These are phyloP conservation scores for Beroe forskalii DNA, from an alignment of 37 sponge, comb jelly and placozoan species.

Conservation along the genomic window DNA sequence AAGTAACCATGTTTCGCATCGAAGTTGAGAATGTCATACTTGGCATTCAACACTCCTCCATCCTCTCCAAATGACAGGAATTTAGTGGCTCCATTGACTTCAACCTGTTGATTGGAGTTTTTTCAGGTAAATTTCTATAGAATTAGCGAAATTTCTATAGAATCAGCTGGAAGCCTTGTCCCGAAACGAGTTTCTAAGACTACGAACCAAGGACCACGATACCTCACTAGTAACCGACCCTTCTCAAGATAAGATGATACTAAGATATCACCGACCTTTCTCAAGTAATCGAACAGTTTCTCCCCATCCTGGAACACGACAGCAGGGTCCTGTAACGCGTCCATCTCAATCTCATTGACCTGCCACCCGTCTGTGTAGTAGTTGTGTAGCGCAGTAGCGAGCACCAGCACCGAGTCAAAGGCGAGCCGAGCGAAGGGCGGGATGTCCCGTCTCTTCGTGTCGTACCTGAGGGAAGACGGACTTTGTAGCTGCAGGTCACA, in stretches of 20 bases:
- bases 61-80: conserved; percentile 35
- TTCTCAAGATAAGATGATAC: no score
- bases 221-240: no score
- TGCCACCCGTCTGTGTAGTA: background rate
- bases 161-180: no score
- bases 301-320: background rate
- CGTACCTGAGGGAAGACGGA: no score
- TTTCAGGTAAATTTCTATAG: no score
- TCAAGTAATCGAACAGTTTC: background rate
- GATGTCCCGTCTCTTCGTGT: background rate
- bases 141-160: no score
- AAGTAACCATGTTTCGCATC: conserved; percentile 35
- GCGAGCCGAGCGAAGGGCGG: conserved; percentile 31
- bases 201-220: no score
- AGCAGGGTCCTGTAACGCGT: background rate
- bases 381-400: background rate
- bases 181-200: no score
- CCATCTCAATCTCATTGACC: background rate
- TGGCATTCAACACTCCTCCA: conserved; percentile 17
- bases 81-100: conserved; percentile 23
- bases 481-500: no score
- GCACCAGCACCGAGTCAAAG: conserved; percentile 39
- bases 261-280: no score
- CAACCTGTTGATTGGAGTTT: background rate
- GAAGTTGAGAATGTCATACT: conserved; percentile 59